These are phyloP conservation scores for Spongia lamella DNA, from an alignment of 37 sponge, comb jelly and placozoan genomes.

Conservation along the genomic window DNA sequence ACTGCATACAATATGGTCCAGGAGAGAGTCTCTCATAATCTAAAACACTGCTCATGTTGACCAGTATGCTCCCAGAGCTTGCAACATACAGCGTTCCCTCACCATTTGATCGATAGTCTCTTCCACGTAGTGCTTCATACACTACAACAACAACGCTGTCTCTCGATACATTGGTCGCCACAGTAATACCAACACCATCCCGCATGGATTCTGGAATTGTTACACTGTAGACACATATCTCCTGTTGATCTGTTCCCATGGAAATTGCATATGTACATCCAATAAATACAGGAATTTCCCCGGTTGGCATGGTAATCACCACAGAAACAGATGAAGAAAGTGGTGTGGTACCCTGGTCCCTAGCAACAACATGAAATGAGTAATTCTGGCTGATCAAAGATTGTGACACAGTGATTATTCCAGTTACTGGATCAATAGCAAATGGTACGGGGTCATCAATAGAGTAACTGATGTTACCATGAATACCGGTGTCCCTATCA, in stretches of 20 bases:
- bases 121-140: slow-evolving; percentile 25
- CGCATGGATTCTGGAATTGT: neutral
- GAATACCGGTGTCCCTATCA: slow-evolving; percentile 37
- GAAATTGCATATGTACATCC: too few species aligned
- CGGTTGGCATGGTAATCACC: too few species aligned
- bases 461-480: slow-evolving; percentile 34
- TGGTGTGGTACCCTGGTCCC: slow-evolving; percentile 21
- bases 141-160: neutral
- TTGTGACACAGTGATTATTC: slow-evolving; percentile 27
- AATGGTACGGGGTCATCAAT: slow-evolving; percentile 24
- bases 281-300: too few species aligned
- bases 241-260: too few species aligned
- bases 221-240: too few species aligned
- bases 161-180: slow-evolving; percentile 10
- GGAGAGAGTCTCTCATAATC: slow-evolving; percentile 53
- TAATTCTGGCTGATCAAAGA: neutral
- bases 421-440: slow-evolving; percentile 22
- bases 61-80: neutral
- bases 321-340: too few species aligned
- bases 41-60: neutral
- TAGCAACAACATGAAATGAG: slow-evolving; percentile 20
- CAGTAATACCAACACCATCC: slow-evolving; percentile 21
- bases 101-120: slow-evolving; percentile 45
- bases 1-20: slow-evolving; percentile 4
- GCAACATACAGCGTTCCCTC: slow-evolving; percentile 27